Evolutionary conservation across 2,797 vertebrate species (phyloP).

Genomic region (Aphelocoma californica): DNA sequence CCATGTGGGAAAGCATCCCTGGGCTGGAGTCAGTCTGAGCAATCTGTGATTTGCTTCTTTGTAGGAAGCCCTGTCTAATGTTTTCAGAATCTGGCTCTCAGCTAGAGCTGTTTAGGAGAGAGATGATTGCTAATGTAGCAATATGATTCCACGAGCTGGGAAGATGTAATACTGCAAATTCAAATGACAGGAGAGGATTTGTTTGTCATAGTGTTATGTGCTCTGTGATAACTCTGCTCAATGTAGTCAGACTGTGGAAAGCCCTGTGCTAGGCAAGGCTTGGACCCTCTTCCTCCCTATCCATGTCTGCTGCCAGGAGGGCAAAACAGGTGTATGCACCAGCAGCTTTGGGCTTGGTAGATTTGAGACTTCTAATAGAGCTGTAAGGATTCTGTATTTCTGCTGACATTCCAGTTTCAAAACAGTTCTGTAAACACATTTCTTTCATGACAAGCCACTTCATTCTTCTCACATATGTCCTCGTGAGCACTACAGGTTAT

Average conservation of each 20-base stretch:
- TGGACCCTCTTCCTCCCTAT: neutral
- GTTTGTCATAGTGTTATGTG: neutral
- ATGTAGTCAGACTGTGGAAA: neutral
- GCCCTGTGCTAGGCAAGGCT: neutral
- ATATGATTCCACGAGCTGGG: fast-evolving
- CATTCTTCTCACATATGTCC: neutral
- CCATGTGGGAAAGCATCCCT: neutral
- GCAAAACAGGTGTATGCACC: neutral
- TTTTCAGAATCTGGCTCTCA: neutral
- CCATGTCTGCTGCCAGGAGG: neutral
- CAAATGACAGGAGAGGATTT: neutral
- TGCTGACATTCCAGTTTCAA: neutral
- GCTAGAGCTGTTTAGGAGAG: neutral
- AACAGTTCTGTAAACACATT: neutral
- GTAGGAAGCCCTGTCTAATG: neutral
- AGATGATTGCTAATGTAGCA: neutral
- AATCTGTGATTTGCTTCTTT: neutral
- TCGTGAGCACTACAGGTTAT: neutral
- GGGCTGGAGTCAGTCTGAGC: neutral
- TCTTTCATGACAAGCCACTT: neutral
- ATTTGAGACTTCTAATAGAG: neutral
- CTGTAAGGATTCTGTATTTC: neutral
- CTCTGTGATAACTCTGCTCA: neutral
- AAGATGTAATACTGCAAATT: neutral
- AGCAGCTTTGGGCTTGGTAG: neutral